Evolutionary conservation across 2,113 vertebrate genomes (phyloP).

Genomic region (Hyla sarda): DNA sequence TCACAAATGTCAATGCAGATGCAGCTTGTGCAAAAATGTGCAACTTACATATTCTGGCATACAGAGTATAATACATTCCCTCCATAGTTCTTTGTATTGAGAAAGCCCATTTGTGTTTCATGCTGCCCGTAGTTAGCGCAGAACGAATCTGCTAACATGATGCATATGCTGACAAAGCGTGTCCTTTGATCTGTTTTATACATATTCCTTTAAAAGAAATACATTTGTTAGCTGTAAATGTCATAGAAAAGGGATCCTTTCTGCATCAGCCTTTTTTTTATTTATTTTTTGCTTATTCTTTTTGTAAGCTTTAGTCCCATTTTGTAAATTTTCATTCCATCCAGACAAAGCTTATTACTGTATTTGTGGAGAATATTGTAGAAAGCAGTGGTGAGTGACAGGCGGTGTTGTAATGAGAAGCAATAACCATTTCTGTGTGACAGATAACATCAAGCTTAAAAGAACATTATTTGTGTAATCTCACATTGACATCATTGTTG

Average conservation of each 20-base stretch:
- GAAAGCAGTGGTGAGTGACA: slow-evolving; percentile 60
- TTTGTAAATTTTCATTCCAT: slow-evolving; percentile 11
- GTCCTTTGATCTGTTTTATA: no score
- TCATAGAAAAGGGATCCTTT: no score
- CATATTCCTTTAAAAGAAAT: no score
- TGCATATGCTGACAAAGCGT: no score
- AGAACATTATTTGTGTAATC: slow-evolving; percentile 65
- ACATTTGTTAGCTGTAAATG: not conserved
- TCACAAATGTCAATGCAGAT: no score
- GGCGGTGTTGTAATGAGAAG: slow-evolving; percentile 61
- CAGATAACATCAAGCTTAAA: slow-evolving; percentile 62
- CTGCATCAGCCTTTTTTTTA: not conserved
- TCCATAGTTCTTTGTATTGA: no score
- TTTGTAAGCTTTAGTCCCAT: not conserved
- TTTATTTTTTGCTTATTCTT: not conserved
- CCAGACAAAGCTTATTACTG: slow-evolving; percentile 49
- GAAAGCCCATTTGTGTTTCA: no score
- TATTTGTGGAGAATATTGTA: slow-evolving; percentile 38
- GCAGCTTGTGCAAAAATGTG: no score
- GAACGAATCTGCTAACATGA: no score
- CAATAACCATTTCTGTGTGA: slow-evolving; percentile 63
- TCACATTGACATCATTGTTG: slow-evolving; percentile 65
- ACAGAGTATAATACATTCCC: no score
- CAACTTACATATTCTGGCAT: no score
- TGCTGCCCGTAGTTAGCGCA: no score